Evolutionary conservation across 2,888 invertebrate genomes (phyloP), one percentile per base, ranked within the genome.

Genomic region (Dicycla oo): DNA sequence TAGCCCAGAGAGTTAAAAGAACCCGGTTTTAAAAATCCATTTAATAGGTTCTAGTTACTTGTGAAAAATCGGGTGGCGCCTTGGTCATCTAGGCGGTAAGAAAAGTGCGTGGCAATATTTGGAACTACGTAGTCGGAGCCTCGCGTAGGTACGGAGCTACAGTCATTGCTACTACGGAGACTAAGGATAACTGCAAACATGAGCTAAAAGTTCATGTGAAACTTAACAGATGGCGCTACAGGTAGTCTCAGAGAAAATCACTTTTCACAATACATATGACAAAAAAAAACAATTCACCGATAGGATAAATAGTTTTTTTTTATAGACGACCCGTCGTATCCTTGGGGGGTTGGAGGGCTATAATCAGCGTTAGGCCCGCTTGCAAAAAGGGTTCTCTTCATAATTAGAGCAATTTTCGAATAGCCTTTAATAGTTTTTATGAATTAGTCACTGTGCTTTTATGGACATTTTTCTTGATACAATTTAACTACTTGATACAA

Each of bases 161-260:
- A 40, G 2, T 8, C 26, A 26, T 45, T 20, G 38, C 30, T 45
- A 40, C 30, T 45, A 40, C 54, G 10, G 10, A 13, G 6, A 23
- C n/a, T 58, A 54, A 51, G 13, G 23, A 13, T 20, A 11, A 38
- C 20, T 53, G 26, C 18, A 34, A 43, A 63, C 34, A 26, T n/a
- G 20, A 18, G 20, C 10, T 45, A n/a, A 20, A 66, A n/a, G 72
- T 81, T 81, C 51, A 43, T 38, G 13, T 15, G 4, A 43, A 60
- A 58, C 13, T 3, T 7, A 54, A 78, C 51, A 83, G 82, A 74
- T 82, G 81, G 78, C 78, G 81, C 49, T 78, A 72, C 58, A 18
- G 8, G 69, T 69, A 38, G 13, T 23, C 6, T 51, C 0, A 2
- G 18, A 40, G 23, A 6, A 43, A 57, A 56, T 30, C 11, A 0